A percentile compares a stretch with the other conserved stretches of the same genome.
Evolutionary conservation across 2,797 vertebrate species (phyloP).

Genomic region (Falco novaeseelandiae): DNA sequence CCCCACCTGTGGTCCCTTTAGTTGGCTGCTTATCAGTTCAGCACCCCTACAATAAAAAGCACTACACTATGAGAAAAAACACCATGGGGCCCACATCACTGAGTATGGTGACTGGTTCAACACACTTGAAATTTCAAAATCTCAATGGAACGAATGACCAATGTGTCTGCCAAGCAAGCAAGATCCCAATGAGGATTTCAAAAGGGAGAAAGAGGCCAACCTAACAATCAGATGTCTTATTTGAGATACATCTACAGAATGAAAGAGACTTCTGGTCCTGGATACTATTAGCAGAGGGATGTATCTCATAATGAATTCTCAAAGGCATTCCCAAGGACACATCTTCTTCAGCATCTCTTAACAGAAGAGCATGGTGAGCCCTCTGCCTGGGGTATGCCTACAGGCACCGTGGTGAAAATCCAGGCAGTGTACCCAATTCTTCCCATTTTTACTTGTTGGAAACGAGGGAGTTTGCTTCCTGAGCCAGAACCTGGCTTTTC

Average conservation of each 20-base stretch:
- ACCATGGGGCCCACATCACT: not conserved
- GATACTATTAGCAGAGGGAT: not conserved
- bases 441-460: not conserved
- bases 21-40: not conserved
- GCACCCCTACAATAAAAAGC: not conserved
- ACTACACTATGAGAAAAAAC: not conserved
- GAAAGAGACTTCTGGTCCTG: not conserved
- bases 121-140: not conserved
- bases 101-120: not conserved
- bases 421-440: not conserved
- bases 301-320: not conserved
- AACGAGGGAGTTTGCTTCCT: not conserved
- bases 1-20: not conserved
- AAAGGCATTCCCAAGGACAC: not conserved
- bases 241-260: not conserved
- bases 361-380: not conserved
- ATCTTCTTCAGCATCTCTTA: not conserved
- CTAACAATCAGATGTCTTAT: not conserved
- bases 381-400: not conserved
- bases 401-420: not conserved
- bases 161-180: fast-evolving
- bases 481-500: not conserved
- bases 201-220: not conserved
- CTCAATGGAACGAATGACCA: not conserved
- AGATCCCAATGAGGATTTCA: not conserved